Conservation (phyloP, 2,888 invertebrate genomes). For the Matsumyia berberina region DNA sequence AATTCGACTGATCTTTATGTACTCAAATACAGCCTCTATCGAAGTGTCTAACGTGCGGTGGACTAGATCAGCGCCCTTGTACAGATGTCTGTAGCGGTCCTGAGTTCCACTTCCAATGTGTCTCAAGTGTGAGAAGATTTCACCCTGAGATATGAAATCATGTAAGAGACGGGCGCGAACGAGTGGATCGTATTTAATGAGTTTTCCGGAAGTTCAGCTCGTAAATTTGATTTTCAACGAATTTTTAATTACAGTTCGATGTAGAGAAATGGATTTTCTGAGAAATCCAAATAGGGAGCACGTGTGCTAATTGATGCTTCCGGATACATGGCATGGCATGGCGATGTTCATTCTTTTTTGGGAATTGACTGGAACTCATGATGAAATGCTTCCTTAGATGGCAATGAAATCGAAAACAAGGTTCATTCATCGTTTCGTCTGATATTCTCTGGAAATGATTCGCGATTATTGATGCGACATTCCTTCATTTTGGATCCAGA, state of each 20-base stretch:
- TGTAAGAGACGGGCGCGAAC: neutral
- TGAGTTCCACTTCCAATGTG: too few relatives aligned
- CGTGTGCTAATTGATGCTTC: slow-evolving; percentile 43
- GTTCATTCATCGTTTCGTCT: too few relatives aligned
- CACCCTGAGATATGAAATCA: slow-evolving; percentile 4
- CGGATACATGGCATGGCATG: slow-evolving; percentile 25
- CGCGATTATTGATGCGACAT: too few relatives aligned
- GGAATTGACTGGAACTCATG: slow-evolving; percentile 13
- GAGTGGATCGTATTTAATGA: slow-evolving; percentile 27
- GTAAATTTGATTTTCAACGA: slow-evolving; percentile 21
- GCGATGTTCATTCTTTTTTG: slow-evolving; percentile 3
- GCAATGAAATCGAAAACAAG: too few relatives aligned
- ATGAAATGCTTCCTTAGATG: too few relatives aligned
- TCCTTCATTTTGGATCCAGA: too few relatives aligned
- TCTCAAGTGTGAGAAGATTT: neutral
- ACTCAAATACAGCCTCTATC: too few relatives aligned
- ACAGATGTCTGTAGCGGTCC: too few relatives aligned
- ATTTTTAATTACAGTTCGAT: slow-evolving; percentile 1
- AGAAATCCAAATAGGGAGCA: slow-evolving; percentile 3
- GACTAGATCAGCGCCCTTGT: too few relatives aligned
- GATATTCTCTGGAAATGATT: too few relatives aligned
- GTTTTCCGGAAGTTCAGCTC: slow-evolving; percentile 52
- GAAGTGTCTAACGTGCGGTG: too few relatives aligned
- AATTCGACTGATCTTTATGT: too few relatives aligned
- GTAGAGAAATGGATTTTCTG: slow-evolving; percentile 20